Evolutionary conservation across 2,797 vertebrate species (phyloP).

Genomic region (Tolypeutes matacus): DNA sequence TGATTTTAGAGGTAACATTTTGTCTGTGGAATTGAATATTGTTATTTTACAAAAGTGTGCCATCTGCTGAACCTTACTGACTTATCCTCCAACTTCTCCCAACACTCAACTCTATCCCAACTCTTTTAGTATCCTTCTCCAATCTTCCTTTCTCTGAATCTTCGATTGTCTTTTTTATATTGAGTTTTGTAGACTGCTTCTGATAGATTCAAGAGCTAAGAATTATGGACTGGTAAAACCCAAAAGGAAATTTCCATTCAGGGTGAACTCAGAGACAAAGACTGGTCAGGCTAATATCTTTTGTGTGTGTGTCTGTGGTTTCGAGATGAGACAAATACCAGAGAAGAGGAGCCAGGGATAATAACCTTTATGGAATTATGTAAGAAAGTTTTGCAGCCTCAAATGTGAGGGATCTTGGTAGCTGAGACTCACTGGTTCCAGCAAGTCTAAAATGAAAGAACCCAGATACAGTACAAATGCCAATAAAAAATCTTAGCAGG

Average conservation of each 20-base stretch:
- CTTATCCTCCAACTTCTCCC: neutral
- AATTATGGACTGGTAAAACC: neutral
- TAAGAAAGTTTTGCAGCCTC: neutral
- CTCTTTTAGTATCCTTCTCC: neutral
- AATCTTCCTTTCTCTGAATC: neutral
- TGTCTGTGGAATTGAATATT: neutral
- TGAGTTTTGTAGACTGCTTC: neutral
- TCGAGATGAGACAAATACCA: slow-evolving; percentile 42
- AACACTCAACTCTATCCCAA: neutral
- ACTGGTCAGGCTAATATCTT: neutral
- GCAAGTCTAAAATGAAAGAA: neutral
- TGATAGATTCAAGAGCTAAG: neutral
- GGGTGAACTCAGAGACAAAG: neutral
- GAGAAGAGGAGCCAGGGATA: neutral
- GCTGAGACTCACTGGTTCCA: neutral
- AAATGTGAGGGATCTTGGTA: neutral
- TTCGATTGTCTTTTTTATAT: neutral
- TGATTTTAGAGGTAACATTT: neutral
- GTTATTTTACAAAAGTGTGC: neutral
- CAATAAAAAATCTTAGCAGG: neutral
- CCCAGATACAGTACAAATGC: neutral
- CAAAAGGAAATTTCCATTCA: neutral
- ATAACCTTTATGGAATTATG: slow-evolving; percentile 34
- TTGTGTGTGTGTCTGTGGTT: neutral
- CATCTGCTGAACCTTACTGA: neutral